Conservation (phyloP, 92 coral and sea anemone genomes). For the Montipora capitata region DNA sequence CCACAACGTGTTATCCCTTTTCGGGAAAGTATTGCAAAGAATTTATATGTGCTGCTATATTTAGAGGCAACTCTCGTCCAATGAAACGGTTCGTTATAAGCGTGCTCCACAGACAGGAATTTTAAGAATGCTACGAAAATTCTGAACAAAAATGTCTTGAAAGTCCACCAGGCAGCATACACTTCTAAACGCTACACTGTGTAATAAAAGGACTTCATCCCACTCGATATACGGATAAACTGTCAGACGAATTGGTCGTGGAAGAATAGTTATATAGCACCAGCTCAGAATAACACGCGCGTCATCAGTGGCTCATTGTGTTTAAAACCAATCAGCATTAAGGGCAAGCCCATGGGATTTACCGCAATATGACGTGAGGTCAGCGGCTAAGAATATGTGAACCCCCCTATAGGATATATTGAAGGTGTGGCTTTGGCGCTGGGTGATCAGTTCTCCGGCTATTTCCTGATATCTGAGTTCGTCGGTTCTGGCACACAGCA, state of each 20-base stretch:
- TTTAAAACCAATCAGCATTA: slow-evolving; percentile 76
- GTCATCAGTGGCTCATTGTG: slow-evolving; percentile 82
- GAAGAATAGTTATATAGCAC: slow-evolving; percentile 25
- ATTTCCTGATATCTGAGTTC: slow-evolving; percentile 87
- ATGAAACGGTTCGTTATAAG: slow-evolving; percentile 50
- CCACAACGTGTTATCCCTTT: not conserved
- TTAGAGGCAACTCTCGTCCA: slow-evolving; percentile 34
- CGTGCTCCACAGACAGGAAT: slow-evolving; percentile 11
- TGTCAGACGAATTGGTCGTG: not conserved
- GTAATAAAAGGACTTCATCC: not conserved
- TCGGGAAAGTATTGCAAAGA: not conserved
- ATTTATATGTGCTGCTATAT: slow-evolving; percentile 43
- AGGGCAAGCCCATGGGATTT: slow-evolving; percentile 60
- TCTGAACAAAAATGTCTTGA: not conserved
- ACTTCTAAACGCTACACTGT: not conserved
- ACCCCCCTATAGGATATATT: slow-evolving; percentile 99
- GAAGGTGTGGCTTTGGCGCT: slow-evolving; percentile 96
- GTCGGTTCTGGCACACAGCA: slow-evolving; percentile 86
- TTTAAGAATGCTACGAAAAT: slow-evolving; percentile 28
- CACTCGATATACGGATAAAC: slow-evolving; percentile 1
- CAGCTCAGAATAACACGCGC: slow-evolving; percentile 65
- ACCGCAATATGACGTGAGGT: slow-evolving; percentile 74
- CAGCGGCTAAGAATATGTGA: slow-evolving; percentile 83
- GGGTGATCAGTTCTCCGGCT: slow-evolving; percentile 89
- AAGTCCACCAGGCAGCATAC: not conserved